Base-by-base conservation (phyloP, 2,113 vertebrate species). In the Gavialis gangeticus region DNA sequence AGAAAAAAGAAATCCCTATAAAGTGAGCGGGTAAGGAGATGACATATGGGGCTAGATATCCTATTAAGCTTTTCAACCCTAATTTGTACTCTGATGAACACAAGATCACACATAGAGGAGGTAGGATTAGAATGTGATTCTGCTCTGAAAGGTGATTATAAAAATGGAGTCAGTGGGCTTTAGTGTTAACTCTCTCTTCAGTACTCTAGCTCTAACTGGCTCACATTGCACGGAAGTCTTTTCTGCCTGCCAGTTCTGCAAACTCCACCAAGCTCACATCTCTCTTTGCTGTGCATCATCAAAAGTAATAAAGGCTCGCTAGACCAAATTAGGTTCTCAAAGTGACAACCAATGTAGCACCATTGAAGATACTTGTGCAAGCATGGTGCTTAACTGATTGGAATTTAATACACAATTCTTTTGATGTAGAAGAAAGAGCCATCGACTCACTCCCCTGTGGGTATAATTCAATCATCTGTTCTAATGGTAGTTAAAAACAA, bases 51-150 rank as follows among this genome's bases (percentile, higher is more conserved):
- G 24, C 11, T 67, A 12, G 10, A 69, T 37, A 30, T 17, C 8
- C 66, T 30, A 10, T 46, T 67, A 28, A 28, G 57, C 57, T 19
- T 14, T 62, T 76, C 60, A 54, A 2, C 16, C 12, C 54, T 62
- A 69, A 67, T 46, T 12, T 55, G 27, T n/a, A 24, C 3, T 11
- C 37, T 71, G 75, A 6, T 46, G 55, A 56, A 56, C 30, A 69
- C 67, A 34, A 71, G 24, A 76, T 9, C 62, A 69, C 10, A 34
- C 22, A 56, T 4, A 55, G 6, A 10, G n/a, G 46, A 67, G 46
- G 46, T 46, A 46, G 46, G n/a, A n/a, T 77, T 0, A 1, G 63
- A 5, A n/a, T 27, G 28, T 1, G 1, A 46, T 78, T 64, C 75
- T 55, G 79, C 54, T 69, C 67, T 17, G 19, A 24, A 19, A 66